Base-by-base conservation (phyloP, 2,888 invertebrate species). In the Fragum whitleyi region DNA sequence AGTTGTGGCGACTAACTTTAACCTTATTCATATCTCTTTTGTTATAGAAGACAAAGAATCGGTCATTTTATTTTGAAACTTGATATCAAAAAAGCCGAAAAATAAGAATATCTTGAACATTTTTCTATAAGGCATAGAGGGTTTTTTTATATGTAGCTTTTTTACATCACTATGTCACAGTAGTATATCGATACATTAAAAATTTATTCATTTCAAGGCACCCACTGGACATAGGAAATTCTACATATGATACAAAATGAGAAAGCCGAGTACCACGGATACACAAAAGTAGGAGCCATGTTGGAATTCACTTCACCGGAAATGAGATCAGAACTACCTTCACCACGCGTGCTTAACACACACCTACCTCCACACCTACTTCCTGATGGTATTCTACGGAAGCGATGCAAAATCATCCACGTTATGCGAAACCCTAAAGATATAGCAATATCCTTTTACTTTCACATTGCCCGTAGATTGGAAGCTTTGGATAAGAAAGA, bases 181-280 rank as follows among this genome's bases (percentile, higher is more conserved):
- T n/a, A n/a, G n/a, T n/a, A n/a, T n/a, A n/a, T n/a, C n/a, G n/a
- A n/a, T n/a, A n/a, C n/a, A n/a, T n/a, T n/a, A n/a, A n/a, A n/a
- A n/a, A n/a, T n/a, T n/a, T n/a, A n/a, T n/a, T n/a, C n/a, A 19
- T 36, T 36, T n/a, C n/a, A 7, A 53, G 53, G 53, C 7, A 53
- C 53, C 9, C 53, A 53, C 53, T 53, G 53, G 53, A 53, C 53
- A 53, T 53, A n/a, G 53, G 53, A 53, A 23, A 53, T 53, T 53
- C 21, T 53, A 9, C n/a, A 53, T n/a, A 53, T 53, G 53, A 23
- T 53, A n/a, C 23, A 21, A 3, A n/a, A n/a, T 1, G 53, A n/a
- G 3, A 21, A n/a, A 9, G 53, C 53, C 16, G n/a, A 53, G 3
- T 53, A 53, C 23, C 53, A 53, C 9, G 23, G 23, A 3, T 53